Conservation (phyloP, 2,797 vertebrate genomes). For the Buphagus erythrorhynchus region DNA sequence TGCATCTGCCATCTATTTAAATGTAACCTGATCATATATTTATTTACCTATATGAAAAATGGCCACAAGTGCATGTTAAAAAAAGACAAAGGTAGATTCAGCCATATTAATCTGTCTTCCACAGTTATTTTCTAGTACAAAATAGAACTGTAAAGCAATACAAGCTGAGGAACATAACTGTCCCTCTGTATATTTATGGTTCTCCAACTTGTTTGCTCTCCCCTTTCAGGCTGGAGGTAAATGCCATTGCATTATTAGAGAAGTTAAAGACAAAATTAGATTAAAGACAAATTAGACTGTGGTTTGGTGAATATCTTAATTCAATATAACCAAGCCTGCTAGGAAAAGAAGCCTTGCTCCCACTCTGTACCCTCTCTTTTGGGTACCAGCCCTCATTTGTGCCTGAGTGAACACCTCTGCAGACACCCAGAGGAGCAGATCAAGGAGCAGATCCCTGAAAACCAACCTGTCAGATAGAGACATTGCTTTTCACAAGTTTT, state of each 20-base stretch:
- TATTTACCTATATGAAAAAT: background rate
- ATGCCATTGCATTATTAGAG: background rate
- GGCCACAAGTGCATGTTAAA: background rate
- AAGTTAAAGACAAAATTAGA: background rate
- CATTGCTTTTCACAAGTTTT: background rate
- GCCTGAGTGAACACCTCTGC: background rate
- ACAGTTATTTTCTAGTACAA: background rate
- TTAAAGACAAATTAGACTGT: background rate
- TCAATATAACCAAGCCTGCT: background rate
- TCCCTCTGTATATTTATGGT: background rate
- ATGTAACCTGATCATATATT: background rate
- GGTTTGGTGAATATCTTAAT: background rate
- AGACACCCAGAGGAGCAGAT: background rate
- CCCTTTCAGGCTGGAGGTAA: background rate
- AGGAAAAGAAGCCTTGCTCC: background rate
- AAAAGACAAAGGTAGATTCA: background rate
- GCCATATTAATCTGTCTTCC: background rate
- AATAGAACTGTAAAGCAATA: background rate
- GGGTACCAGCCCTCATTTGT: background rate
- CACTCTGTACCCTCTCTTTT: no score
- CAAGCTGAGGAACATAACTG: background rate
- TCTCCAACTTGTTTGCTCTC: background rate
- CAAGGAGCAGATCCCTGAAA: background rate
- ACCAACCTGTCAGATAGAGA: background rate
- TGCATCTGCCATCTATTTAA: background rate